A percentile compares a stretch with the other conserved stretches of the same genome.
Evolutionary conservation across 2,888 invertebrate species (phyloP).

Genomic region (Callosobruchus maculatus): DNA sequence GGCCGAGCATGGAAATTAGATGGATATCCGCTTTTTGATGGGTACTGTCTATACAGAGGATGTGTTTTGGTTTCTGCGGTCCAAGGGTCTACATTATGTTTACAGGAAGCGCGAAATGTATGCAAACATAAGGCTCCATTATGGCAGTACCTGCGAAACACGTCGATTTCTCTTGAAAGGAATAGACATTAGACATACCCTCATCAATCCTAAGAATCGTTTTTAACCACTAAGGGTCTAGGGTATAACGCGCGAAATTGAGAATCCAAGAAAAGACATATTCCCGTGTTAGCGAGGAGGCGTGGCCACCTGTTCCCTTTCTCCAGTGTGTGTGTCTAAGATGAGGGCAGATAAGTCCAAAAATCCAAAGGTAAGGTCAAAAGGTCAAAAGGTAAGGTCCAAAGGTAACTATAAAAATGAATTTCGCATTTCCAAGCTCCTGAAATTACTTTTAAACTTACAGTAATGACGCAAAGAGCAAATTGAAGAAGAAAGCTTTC

Average conservation of each 20-base stretch:
- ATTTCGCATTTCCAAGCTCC: too few relatives aligned
- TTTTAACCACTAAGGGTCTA: not conserved
- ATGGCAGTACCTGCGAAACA: not conserved
- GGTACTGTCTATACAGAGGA: conserved; percentile 10
- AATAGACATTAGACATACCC: conserved; percentile 1
- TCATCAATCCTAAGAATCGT: not conserved
- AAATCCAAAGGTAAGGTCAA: too few relatives aligned
- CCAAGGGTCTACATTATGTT: not conserved
- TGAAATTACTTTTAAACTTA: too few relatives aligned
- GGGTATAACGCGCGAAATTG: not conserved
- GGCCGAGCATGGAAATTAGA: conserved; percentile 31
- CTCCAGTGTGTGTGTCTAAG: too few relatives aligned
- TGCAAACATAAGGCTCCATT: not conserved
- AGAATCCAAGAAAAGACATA: too few relatives aligned
- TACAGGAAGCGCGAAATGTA: not conserved
- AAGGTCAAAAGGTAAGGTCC: too few relatives aligned
- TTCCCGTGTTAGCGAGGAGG: too few relatives aligned
- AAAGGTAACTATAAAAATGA: too few relatives aligned
- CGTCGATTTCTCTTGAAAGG: not conserved
- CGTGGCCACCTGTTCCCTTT: too few relatives aligned
- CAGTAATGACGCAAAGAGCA: too few relatives aligned
- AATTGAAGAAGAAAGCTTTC: too few relatives aligned
- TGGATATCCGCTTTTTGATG: conserved; percentile 28
- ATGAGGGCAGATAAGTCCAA: too few relatives aligned
- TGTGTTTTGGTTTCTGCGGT: conserved; percentile 11